These are phyloP conservation scores for Euglossa dilemma DNA, from an alignment of 1,140 invertebrate species.

Conservation along the genomic window DNA sequence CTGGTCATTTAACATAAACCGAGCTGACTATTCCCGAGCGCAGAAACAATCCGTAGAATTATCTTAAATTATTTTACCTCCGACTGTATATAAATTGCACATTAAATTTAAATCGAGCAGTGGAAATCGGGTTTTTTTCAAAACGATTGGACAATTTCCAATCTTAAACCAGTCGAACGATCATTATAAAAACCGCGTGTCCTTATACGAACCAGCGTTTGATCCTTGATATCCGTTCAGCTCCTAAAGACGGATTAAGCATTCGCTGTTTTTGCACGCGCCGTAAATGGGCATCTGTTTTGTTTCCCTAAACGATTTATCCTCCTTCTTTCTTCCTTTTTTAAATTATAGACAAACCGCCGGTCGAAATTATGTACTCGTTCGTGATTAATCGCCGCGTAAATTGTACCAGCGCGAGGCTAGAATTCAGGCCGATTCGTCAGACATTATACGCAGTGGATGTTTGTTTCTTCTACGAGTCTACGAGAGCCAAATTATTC, in stretches of 20 bases:
- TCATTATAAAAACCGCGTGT: conserved; percentile 18
- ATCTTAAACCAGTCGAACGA: conserved; percentile 35
- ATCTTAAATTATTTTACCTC: not conserved
- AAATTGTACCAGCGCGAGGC: not conserved
- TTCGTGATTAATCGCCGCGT: not conserved
- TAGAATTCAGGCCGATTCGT: not conserved
- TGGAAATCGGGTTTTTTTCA: not conserved
- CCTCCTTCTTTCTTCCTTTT: not conserved
- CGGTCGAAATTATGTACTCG: not conserved
- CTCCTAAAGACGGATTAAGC: conserved; percentile 5
- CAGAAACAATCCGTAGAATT: not conserved
- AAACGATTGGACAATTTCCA: conserved; percentile 40
- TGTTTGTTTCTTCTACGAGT: not conserved
- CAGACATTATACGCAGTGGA: not conserved
- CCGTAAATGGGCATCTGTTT: not conserved
- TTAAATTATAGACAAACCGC: not conserved
- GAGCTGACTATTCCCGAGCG: too few species aligned
- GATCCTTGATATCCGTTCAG: not conserved
- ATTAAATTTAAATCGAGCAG: not conserved
- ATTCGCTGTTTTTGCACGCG: conserved; percentile 10
- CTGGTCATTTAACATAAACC: too few species aligned
- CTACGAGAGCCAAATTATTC: too few species aligned
- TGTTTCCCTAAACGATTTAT: not conserved
- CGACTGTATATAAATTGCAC: not conserved
- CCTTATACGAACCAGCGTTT: conserved; percentile 33